Evolutionary conservation across 23 tunicate species (phyloP), one percentile per base, ranked within the genome.

Genomic region (Phallusia fumigata): DNA sequence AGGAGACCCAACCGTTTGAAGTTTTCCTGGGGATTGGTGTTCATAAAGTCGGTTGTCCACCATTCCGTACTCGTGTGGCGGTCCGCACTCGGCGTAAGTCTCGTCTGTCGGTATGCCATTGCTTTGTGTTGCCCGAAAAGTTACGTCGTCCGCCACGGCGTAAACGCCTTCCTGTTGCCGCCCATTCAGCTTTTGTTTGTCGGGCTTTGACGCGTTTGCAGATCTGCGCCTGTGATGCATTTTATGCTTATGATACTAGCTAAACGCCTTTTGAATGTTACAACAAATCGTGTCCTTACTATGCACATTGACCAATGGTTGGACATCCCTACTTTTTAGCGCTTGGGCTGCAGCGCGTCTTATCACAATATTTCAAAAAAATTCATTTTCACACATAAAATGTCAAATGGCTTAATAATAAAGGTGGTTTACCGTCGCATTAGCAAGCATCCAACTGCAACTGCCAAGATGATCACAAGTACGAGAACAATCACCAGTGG

Each of bases 401-500:
- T n/a, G n/a, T n/a, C n/a, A n/a, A n/a, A n/a, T n/a, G n/a, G n/a
- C n/a, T n/a, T n/a, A n/a, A n/a, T n/a, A n/a, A n/a, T n/a, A n/a
- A n/a, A n/a, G n/a, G n/a, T n/a, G n/a, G n/a, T 24, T 58, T 58
- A 58, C 69, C 69, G 11, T 24, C 28, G 26, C 26, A 6, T 21
- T 3, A 58, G 16, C 5, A 58, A 24, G 16, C 69, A 58, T 22
- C 11, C 69, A 58, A 58, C 69, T 1, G 69, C 69, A 21, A 58
- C 69, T 24, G 69, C 69, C 3, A 58, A 24, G 28, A 58, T 58
- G 69, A 58, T 58, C 16, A 58, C 69, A 58, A 58, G 28, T 11
- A 58, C 69, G 13, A 58, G 69, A 22, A 58, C 69, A 58, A 22
- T 21, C 69, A 58, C 69, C 16, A 58, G 69, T 58, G 69, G 69